Evolutionary conservation across 2,888 invertebrate genomes (phyloP).

Genomic region (Melitaea athalia): DNA sequence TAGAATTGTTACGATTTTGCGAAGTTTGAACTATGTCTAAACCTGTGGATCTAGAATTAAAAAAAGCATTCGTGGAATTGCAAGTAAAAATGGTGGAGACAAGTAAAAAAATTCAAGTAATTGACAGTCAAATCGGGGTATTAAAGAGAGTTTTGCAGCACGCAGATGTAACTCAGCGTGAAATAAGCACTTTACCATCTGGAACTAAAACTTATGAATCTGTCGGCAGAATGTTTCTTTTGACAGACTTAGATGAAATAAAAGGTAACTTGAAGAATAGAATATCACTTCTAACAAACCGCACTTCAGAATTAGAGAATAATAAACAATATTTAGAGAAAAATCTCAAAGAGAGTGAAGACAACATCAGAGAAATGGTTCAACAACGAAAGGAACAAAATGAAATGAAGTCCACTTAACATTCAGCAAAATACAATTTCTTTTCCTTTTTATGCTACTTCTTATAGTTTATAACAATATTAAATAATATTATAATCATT

Average conservation of each 20-base stretch:
- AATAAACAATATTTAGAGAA: slow-evolving; percentile 91
- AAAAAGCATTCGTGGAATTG: slow-evolving; percentile 90
- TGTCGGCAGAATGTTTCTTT: slow-evolving; percentile 92
- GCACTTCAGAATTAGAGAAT: slow-evolving; percentile 87
- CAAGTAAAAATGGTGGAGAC: slow-evolving; percentile 92
- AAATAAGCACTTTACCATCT: slow-evolving; percentile 82
- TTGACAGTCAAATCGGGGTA: slow-evolving; percentile 89
- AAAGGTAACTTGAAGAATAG: slow-evolving; percentile 84
- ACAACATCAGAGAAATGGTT: slow-evolving; percentile 92
- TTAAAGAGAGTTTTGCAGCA: slow-evolving; percentile 86
- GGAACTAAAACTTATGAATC: slow-evolving; percentile 89
- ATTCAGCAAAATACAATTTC: neutral
- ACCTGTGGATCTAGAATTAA: slow-evolving; percentile 82
- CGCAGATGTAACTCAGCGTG: slow-evolving; percentile 87
- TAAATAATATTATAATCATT: neutral
- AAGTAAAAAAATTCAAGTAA: slow-evolving; percentile 88
- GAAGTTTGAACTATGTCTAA: slow-evolving; percentile 62
- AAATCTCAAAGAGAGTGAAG: slow-evolving; percentile 91
- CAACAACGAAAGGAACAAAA: slow-evolving; percentile 83
- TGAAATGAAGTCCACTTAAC: slow-evolving; percentile 53
- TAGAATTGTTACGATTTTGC: neutral
- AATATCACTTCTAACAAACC: slow-evolving; percentile 81
- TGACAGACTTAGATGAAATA: slow-evolving; percentile 85
- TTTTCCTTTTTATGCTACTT: slow-evolving; percentile 6
- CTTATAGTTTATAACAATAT: slow-evolving; percentile 5